These are phyloP conservation scores for Anableps anableps DNA, from an alignment of 2,797 vertebrate genomes.

Conservation along the genomic window DNA sequence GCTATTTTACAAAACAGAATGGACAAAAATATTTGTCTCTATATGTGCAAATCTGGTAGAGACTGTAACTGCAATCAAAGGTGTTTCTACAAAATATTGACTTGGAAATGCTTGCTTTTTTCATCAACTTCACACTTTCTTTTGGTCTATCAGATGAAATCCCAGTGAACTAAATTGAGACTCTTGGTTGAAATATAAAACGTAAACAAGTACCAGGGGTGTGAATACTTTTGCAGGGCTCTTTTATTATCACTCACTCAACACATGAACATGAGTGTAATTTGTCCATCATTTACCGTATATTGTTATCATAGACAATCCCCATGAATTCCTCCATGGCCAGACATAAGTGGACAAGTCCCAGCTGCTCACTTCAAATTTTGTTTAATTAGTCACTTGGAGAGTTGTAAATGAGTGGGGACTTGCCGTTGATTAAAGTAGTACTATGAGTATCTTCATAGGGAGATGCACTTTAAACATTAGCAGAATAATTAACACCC, in stretches of 20 bases:
- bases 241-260: not conserved
- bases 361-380: constrained; percentile 49
- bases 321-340: constrained; percentile 43
- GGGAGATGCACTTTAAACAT: constrained; percentile 67
- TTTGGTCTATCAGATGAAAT: not conserved
- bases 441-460: constrained; percentile 65
- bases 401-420: constrained; percentile 67
- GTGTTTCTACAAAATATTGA: not conserved
- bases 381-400: constrained; percentile 69
- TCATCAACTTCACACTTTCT: not conserved
- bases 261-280: not conserved
- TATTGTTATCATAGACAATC: not conserved
- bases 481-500: constrained; percentile 67
- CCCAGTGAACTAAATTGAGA: not conserved
- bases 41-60: too few relatives aligned
- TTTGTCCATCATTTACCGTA: not conserved
- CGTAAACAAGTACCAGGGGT: not conserved
- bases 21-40: too few relatives aligned
- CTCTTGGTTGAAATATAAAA: not conserved
- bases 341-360: constrained; percentile 23
- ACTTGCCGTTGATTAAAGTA: constrained; percentile 68
- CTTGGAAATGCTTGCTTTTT: not conserved
- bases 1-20: too few relatives aligned
- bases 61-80: not conserved
- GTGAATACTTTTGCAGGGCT: not conserved